Evolutionary conservation across 2,797 vertebrate species (phyloP), one percentile per base, ranked within the genome.

Genomic region (Danio tinwini): DNA sequence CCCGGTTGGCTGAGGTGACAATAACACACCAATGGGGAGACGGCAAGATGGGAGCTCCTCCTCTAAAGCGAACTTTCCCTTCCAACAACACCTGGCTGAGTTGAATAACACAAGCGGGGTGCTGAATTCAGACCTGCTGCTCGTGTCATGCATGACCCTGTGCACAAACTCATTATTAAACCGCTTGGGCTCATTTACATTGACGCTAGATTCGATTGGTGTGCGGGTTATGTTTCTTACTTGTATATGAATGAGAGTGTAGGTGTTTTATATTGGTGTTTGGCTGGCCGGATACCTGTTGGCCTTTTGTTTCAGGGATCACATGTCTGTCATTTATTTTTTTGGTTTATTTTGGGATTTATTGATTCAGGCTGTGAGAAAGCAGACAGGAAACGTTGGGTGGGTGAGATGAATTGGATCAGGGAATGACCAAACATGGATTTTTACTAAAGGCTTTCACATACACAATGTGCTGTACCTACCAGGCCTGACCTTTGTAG

Each of bases 11-110:
- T 62, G 45, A 42, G 45, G 75, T 17, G 50, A 74, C 50, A 47
- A 12, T 44, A 59, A 14, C 8, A 45, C 56, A 67, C 69, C 61
- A 69, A 68, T 67, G 17, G 44, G 53, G 69, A 73, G 19, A 21
- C 16, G 6, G 63, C 2, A 13, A 40, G 37, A 5, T 3, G 9
- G 3, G 13, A 21, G 50, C 75, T 74, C 63, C 47, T 17, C 67
- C 55, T 78, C 55, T 37, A 56, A 53, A 70, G 65, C 21, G 9
- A 81, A 16, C 70, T 67, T 21, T 82, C 44, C 75, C 62, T 69
- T 78, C 45, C 68, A 65, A 68, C 75, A 68, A 78, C 69, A 82
- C 81, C 69, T 78, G 69, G 59, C 44, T 50, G 59, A 69, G 76
- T 29, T 49, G 52, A 69, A 55, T 74, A 80, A 80, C 68, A 73